Percentiles rank a stretch among this genome's conserved stretches.
These are phyloP conservation scores for Varroa destructor DNA, from an alignment of 1,140 invertebrate genomes.

Conservation along the genomic window DNA sequence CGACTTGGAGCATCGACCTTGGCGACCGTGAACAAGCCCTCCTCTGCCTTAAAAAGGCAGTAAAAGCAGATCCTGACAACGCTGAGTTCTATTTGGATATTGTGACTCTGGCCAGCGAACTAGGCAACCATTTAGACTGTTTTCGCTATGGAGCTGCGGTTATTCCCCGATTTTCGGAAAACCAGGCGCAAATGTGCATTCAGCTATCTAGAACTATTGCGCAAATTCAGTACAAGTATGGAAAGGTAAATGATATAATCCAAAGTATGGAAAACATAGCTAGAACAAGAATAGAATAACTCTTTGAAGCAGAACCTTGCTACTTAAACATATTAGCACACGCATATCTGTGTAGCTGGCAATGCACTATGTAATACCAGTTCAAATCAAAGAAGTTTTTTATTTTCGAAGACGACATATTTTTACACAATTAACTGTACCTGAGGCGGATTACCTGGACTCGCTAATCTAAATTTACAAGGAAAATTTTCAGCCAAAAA, in stretches of 20 bases:
- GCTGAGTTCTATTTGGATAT: slow-evolving; percentile 29
- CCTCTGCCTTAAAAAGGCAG: slow-evolving; percentile 61
- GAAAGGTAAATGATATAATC: slow-evolving; percentile 25
- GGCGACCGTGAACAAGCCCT: slow-evolving; percentile 63
- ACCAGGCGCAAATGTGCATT: slow-evolving; percentile 15
- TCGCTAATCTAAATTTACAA: too few relatives aligned
- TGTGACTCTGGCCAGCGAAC: slow-evolving; percentile 58
- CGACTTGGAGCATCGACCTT: slow-evolving; percentile 58
- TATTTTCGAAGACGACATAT: too few relatives aligned
- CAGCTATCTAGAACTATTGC: slow-evolving; percentile 4
- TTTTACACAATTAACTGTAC: too few relatives aligned
- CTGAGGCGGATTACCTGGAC: too few relatives aligned
- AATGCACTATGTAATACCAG: too few relatives aligned
- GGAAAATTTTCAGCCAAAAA: slow-evolving; percentile 41
- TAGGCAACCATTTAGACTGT: slow-evolving; percentile 44
- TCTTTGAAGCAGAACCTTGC: too few relatives aligned
- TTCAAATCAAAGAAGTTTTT: too few relatives aligned
- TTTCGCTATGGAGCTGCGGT: background rate
- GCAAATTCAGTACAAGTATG: slow-evolving; percentile 30
- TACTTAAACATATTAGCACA: too few relatives aligned
- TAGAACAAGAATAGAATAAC: too few relatives aligned
- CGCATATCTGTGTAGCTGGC: too few relatives aligned
- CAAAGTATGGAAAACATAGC: too few relatives aligned
- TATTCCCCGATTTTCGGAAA: slow-evolving; percentile 3
- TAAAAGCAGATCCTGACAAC: slow-evolving; percentile 48